A percentile compares a stretch with the other conserved stretches of the same genome.
These are phyloP conservation scores for Hozukius guyotensis DNA, from an alignment of 2,797 vertebrate genomes.

Conservation along the genomic window DNA sequence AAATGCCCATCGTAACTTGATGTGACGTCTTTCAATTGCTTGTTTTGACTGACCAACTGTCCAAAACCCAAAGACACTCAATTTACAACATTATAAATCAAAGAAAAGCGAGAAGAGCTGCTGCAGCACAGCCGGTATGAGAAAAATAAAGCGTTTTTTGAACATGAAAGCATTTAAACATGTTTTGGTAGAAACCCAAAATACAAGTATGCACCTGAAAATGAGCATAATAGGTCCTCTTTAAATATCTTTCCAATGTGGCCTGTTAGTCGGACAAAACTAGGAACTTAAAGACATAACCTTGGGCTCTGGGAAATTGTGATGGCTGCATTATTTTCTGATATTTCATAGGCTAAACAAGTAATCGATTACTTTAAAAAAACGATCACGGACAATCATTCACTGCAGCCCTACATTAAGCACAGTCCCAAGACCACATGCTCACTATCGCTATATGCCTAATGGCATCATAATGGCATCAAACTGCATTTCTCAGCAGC, in stretches of 20 bases:
- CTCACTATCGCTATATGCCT: background rate
- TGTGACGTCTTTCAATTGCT: background rate
- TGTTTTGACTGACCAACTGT: background rate
- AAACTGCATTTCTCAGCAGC: constrained; percentile 13
- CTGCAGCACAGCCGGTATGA: accelerated
- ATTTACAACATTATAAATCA: background rate
- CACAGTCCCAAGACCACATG: background rate
- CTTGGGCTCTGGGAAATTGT: background rate
- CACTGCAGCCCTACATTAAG: background rate
- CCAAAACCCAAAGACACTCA: background rate
- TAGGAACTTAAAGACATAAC: background rate
- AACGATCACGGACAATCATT: background rate
- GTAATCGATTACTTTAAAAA: background rate
- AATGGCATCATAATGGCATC: constrained; percentile 6
- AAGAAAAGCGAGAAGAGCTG: background rate
- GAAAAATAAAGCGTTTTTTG: no score
- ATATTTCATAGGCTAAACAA: background rate
- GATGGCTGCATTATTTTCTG: background rate
- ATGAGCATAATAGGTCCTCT: background rate
- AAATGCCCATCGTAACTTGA: background rate
- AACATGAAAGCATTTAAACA: no score
- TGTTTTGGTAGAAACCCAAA: no score
- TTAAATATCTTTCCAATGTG: background rate
- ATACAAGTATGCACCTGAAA: background rate
- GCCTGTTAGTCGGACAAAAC: background rate